Conservation (phyloP, 2,888 invertebrate genomes). For the Eristalinus aeneus region DNA sequence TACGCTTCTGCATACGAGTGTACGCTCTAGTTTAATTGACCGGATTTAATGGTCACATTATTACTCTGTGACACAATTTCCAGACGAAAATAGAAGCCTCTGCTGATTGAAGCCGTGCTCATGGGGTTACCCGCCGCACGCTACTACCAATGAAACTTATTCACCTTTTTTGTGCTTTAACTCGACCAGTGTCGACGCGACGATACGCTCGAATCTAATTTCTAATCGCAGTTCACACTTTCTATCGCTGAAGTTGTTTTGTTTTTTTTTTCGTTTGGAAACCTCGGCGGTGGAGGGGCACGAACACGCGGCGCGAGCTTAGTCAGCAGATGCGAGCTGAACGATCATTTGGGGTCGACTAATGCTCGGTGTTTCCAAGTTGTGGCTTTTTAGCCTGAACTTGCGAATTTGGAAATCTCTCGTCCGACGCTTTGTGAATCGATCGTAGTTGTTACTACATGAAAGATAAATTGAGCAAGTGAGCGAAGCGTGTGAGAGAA, state of each 20-base stretch:
- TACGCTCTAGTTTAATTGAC: conserved; percentile 10
- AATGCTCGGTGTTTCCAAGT: conserved; percentile 23
- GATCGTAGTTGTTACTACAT: background rate
- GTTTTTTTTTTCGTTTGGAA: background rate
- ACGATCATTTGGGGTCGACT: conserved; percentile 58
- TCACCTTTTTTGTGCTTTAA: conserved; percentile 37
- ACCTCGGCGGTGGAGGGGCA: background rate
- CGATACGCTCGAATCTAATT: background rate
- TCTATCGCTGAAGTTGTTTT: conserved; percentile 5
- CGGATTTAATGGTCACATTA: background rate
- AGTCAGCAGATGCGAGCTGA: conserved; percentile 17
- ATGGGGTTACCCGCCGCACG: conserved; percentile 2
- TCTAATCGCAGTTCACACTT: conserved; percentile 31
- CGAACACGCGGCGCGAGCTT: background rate
- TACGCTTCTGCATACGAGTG: background rate
- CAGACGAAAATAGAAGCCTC: background rate
- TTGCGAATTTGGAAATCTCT: conserved; percentile 35
- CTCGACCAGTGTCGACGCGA: background rate
- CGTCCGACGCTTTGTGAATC: background rate
- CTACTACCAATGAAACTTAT: conserved; percentile 11
- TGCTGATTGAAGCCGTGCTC: background rate
- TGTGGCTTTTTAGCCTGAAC: conserved; percentile 21
- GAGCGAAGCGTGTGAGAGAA: background rate
- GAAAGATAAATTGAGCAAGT: background rate
- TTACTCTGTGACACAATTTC: background rate